These are phyloP conservation scores for Grus americana DNA, from an alignment of 2,113 vertebrate species.

Conservation along the genomic window DNA sequence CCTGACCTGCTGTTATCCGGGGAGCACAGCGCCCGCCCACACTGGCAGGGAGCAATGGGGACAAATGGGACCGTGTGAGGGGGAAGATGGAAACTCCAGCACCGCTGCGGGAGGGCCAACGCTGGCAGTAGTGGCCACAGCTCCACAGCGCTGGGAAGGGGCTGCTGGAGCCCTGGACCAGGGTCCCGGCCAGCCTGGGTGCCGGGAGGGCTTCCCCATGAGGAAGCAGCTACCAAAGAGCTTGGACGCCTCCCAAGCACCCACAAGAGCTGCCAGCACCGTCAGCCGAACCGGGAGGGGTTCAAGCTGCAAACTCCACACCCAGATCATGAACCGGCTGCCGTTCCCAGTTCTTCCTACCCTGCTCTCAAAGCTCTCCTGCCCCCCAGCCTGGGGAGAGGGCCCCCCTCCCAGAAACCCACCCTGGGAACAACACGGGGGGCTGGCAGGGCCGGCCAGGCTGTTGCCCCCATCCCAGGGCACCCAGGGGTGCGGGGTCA, in stretches of 20 bases:
- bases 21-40: neutral
- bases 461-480: neutral
- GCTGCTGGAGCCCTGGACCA: accelerated
- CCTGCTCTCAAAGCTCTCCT: neutral
- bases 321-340: neutral
- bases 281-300: neutral
- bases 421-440: neutral
- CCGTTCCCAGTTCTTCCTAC: neutral
- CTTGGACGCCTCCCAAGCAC: neutral
- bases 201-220: neutral
- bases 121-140: neutral
- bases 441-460: neutral
- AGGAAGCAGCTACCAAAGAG: neutral
- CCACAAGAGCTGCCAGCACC: neutral
- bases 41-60: neutral
- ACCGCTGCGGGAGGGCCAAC: accelerated
- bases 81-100: neutral
- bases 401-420: neutral
- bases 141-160: neutral
- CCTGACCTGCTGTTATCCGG: accelerated
- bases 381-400: neutral
- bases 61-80: accelerated
- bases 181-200: neutral
- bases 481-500: neutral
- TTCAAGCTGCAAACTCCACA: neutral